Percentiles rank a stretch among this genome's conserved stretches.
phyloP scores from a whole-genome alignment of 2,113 vertebrate genomes.

The Rissa tridactyla region DNA sequence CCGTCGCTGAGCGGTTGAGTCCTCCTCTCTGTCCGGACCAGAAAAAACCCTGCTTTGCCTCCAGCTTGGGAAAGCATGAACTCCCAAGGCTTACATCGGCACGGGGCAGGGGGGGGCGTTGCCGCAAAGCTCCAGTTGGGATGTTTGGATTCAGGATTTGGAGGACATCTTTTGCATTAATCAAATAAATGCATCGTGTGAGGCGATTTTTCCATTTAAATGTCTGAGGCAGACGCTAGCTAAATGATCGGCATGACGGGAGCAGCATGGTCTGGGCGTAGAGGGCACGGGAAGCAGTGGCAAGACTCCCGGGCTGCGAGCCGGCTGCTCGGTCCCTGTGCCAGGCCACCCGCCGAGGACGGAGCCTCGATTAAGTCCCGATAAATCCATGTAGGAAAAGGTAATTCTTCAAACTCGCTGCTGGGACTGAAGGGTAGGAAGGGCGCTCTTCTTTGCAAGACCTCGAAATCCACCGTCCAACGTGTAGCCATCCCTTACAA shows the following conservation, averaged over 20 bases:
- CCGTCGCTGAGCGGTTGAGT: fast-evolving
- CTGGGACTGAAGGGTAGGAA: background rate
- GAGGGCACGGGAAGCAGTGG: background rate
- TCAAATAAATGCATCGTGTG: background rate
- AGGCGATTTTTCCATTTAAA: background rate
- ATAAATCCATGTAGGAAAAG: background rate
- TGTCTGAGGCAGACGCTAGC: background rate
- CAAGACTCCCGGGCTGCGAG: background rate
- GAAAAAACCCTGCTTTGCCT: background rate
- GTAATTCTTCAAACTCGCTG: background rate
- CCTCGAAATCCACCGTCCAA: background rate
- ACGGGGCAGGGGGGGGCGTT: fast-evolving
- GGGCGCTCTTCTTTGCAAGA: background rate
- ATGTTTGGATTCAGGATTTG: background rate
- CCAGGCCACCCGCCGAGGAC: background rate
- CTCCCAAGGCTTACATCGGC: background rate
- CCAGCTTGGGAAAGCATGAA: background rate
- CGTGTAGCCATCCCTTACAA: background rate
- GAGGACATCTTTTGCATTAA: background rate
- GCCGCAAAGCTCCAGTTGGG: background rate
- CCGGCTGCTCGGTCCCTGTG: background rate
- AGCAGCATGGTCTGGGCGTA: background rate
- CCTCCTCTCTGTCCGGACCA: background rate
- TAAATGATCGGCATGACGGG: background rate
- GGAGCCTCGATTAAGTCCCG: background rate